phyloP scores from a whole-genome alignment of 35 echinoderm and acorn worm genomes.

The Apostichopus parvimensis region DNA sequence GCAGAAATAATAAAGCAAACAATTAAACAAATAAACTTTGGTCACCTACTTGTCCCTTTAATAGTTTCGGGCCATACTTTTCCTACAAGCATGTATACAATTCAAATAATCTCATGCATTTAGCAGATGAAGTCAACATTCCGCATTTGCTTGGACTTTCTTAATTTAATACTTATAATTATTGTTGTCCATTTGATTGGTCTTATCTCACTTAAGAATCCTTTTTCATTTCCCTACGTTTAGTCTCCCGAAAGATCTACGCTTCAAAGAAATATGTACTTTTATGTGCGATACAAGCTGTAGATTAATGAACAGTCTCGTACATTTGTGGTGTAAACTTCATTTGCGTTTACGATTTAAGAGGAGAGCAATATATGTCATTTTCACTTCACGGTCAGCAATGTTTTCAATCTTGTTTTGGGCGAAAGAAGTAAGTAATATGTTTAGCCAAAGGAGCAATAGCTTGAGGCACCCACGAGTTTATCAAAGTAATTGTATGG shows the following conservation, averaged over 20 bases:
- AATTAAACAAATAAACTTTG: too few relatives aligned
- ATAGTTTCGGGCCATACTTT: too few relatives aligned
- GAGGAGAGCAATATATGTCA: conserved; percentile 1
- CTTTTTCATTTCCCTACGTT: too few relatives aligned
- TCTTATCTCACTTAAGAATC: too few relatives aligned
- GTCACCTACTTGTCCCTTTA: too few relatives aligned
- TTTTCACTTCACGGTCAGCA: conserved; percentile 2
- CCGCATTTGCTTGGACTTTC: too few relatives aligned
- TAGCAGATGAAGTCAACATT: too few relatives aligned
- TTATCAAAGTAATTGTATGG: conserved; percentile 14
- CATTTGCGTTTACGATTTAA: neutral
- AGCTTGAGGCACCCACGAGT: neutral
- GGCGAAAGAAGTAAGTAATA: neutral
- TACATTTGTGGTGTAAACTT: conserved; percentile 1
- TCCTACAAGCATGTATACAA: too few relatives aligned
- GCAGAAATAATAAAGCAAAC: too few relatives aligned
- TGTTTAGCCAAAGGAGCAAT: neutral
- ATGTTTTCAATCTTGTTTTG: neutral
- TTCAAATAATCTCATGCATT: too few relatives aligned
- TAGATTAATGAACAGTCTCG: neutral
- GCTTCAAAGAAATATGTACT: neutral
- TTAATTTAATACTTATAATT: too few relatives aligned
- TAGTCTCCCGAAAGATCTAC: neutral
- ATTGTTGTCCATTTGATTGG: too few relatives aligned
- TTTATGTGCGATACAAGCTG: neutral